Evolutionary conservation across 2,888 invertebrate genomes (phyloP).

Genomic region (Lumbricus terrestris): DNA sequence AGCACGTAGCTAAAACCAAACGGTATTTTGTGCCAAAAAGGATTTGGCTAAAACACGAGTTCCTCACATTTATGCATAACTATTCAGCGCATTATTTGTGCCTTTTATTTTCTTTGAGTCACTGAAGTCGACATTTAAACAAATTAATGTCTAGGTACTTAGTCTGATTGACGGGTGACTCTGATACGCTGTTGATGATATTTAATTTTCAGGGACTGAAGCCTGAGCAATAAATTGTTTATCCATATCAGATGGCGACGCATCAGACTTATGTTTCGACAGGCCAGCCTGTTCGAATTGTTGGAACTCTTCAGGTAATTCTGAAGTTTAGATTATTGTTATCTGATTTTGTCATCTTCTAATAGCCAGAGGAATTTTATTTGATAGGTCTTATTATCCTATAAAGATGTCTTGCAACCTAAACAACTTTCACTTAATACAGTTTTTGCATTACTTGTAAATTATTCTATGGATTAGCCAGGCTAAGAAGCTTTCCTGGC

Average conservation of each 20-base stretch:
- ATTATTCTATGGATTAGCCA: too few relatives aligned
- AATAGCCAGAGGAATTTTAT: background rate
- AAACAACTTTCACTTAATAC: background rate
- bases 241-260: background rate
- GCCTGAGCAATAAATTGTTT: background rate
- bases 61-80: background rate
- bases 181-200: background rate
- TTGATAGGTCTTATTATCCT: background rate
- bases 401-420: background rate
- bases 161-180: background rate
- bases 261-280: background rate
- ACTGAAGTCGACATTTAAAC: background rate
- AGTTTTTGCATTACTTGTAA: background rate
- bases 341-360: background rate
- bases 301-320: background rate
- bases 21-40: background rate
- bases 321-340: background rate
- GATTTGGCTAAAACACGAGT: background rate
- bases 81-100: background rate
- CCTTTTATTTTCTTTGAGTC: background rate
- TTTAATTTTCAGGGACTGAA: background rate
- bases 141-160: background rate
- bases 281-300: conserved; percentile 4
- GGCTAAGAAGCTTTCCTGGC: background rate
- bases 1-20: background rate